Conservation (phyloP, 2,113 vertebrate genomes). For the Synodontis membranacea region DNA sequence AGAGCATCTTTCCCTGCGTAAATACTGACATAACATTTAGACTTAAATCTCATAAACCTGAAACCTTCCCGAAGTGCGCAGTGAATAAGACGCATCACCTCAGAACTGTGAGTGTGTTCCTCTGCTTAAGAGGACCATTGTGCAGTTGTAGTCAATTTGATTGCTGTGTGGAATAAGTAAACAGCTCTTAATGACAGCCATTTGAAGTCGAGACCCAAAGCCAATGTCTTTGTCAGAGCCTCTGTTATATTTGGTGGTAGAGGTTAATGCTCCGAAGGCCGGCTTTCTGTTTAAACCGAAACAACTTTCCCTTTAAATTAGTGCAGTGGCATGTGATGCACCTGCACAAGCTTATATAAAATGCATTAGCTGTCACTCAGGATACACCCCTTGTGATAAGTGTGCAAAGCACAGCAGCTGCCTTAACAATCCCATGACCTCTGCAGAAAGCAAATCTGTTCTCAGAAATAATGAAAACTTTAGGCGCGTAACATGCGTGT, state of each 20-base stretch:
- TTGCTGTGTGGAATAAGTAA: constrained; percentile 20
- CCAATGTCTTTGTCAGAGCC: not conserved
- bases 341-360: constrained; percentile 32
- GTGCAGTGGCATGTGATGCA: constrained; percentile 2
- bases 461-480: not conserved
- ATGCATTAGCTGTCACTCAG: constrained; percentile 36
- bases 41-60: not conserved
- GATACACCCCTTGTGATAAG: constrained; percentile 20
- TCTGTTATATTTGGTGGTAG: constrained; percentile 9
- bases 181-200: not conserved
- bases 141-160: constrained; percentile 2
- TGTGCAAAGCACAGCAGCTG: constrained; percentile 25
- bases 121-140: not conserved
- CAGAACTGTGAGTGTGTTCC: not conserved
- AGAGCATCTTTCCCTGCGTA: not conserved
- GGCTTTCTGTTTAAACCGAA: constrained; percentile 24
- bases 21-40: not conserved
- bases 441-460: not conserved
- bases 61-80: not conserved
- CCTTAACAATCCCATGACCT: constrained; percentile 21
- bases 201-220: constrained; percentile 13
- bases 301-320: constrained; percentile 38
- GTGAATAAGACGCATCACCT: not conserved
- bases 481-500: not conserved
- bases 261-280: constrained; percentile 24